Evolutionary conservation across 1,140 invertebrate species (phyloP).

Genomic region (Drosophila tropicalis): DNA sequence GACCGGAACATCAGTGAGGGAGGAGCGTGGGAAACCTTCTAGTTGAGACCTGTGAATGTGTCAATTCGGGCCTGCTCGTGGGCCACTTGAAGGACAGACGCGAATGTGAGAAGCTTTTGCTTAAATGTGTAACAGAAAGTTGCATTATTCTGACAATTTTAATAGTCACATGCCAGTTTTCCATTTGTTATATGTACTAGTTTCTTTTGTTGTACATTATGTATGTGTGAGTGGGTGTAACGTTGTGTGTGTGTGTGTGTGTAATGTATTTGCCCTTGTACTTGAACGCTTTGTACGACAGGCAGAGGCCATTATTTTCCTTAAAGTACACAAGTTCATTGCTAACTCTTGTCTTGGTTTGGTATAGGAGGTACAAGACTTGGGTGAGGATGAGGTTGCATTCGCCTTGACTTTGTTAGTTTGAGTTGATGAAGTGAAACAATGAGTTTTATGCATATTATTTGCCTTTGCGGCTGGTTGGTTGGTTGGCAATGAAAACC

Average conservation of each 20-base stretch:
- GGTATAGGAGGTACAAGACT: too few relatives aligned
- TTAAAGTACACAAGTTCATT: slow-evolving; percentile 21
- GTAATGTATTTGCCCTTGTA: slow-evolving; percentile 27
- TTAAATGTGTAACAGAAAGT: slow-evolving; percentile 5
- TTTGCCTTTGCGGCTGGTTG: neutral
- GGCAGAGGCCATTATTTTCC: slow-evolving; percentile 21
- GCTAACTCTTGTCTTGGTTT: neutral
- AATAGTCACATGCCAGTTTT: slow-evolving; percentile 16
- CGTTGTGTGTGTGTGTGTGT: neutral
- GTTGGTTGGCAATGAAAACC: neutral
- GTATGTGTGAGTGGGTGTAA: neutral
- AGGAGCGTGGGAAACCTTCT: neutral
- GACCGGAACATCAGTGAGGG: neutral
- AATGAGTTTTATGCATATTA: slow-evolving; percentile 2
- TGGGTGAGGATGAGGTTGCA: neutral
- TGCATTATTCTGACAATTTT: slow-evolving; percentile 26
- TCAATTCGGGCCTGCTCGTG: neutral
- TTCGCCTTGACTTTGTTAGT: slow-evolving; percentile 24
- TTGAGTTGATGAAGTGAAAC: slow-evolving; percentile 9
- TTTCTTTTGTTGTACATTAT: neutral
- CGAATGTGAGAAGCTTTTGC: neutral
- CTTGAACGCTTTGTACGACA: slow-evolving; percentile 15
- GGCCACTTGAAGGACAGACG: slow-evolving; percentile 13
- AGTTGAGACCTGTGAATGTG: neutral
- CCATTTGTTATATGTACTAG: slow-evolving; percentile 7